Evolutionary conservation across 1,140 invertebrate genomes (phyloP), one percentile per base, ranked within the genome.

Genomic region (Aleiodes sp.): DNA sequence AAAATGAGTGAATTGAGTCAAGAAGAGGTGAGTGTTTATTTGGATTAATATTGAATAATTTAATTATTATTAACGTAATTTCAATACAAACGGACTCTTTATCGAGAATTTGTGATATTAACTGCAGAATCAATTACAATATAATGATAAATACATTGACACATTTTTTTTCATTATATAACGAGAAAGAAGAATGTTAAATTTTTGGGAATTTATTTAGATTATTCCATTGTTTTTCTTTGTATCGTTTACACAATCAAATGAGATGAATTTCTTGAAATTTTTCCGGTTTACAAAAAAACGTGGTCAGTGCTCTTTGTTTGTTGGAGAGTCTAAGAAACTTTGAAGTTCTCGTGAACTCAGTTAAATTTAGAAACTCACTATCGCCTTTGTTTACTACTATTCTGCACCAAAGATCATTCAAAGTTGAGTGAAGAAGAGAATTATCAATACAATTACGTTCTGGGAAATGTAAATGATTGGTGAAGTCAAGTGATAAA

Each of bases 1-100:
- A 73, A 64, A 72, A 92, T 93, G 91, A 93, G 91, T 79, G 92
- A 92, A 87, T 82, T 93, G 65, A 91, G 87, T 68, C 91, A 91
- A 75, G 92, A 93, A 83, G 92, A 93, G 88, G 92, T 92, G 82
- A 88, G 85, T 75, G 65, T n/a, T 26, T 35, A 52, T 46, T 52
- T 65, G 9, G 41, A 16, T 61, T 59, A 39, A 26, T 64, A 37
- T 37, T 46, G 33, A 14, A 66, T 68, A 33, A 59, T 26, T 12
- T 43, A 28, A 57, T 39, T 43, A 41, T 28, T 28, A 57, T 56
- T 56, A 62, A 35, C 33, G 21, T 16, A 31, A 43, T 46, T 52
- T 37, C 46, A 41, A 52, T 64, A 57, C 21, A 21, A 64, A 65
- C 26, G 46, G 56, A 65, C 24, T 39, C 62, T 26, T 59, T 24